Percentiles rank a stretch among this genome's conserved stretches.
phyloP scores from a whole-genome alignment of 35 echinoderm and acorn worm species.

The Acanthaster planci region DNA sequence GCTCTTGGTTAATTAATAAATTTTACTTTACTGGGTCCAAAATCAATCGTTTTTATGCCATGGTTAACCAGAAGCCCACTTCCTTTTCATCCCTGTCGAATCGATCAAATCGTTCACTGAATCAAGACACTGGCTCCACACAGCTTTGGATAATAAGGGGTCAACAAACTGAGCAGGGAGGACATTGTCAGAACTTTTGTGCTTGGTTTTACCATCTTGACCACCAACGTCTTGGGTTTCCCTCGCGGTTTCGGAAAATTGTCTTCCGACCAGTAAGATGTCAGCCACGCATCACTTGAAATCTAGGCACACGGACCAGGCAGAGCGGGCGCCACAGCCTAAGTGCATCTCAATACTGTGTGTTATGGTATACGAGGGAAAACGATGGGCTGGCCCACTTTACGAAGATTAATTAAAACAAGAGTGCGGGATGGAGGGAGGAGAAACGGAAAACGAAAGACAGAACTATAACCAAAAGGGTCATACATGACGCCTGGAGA shows the following conservation, averaged over 20 bases:
- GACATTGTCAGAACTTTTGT: neutral
- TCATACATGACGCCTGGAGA: too few species aligned
- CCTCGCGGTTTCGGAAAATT: neutral
- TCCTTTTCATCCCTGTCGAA: too few species aligned
- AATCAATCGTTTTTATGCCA: too few species aligned
- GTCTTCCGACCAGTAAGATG: neutral
- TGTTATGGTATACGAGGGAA: neutral
- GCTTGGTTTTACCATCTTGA: neutral
- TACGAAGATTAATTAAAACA: constrained; percentile 24
- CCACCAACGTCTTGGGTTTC: constrained; percentile 6
- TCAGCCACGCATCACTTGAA: neutral
- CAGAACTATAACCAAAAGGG: too few species aligned
- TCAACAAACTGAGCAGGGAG: neutral
- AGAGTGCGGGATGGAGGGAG: neutral
- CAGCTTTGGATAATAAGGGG: neutral
- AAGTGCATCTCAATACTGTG: constrained; percentile 6
- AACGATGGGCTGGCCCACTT: constrained; percentile 8
- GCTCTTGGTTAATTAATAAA: too few species aligned
- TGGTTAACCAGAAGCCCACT: too few species aligned
- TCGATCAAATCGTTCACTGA: too few species aligned
- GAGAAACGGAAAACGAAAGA: too few species aligned
- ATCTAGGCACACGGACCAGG: neutral
- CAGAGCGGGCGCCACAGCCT: neutral
- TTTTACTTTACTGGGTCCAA: too few species aligned
- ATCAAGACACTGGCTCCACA: too few species aligned